Percentiles rank a stretch among this genome's conserved stretches.
Conservation (phyloP, 2,113 vertebrate species). For the Madoqua kirkii region DNA sequence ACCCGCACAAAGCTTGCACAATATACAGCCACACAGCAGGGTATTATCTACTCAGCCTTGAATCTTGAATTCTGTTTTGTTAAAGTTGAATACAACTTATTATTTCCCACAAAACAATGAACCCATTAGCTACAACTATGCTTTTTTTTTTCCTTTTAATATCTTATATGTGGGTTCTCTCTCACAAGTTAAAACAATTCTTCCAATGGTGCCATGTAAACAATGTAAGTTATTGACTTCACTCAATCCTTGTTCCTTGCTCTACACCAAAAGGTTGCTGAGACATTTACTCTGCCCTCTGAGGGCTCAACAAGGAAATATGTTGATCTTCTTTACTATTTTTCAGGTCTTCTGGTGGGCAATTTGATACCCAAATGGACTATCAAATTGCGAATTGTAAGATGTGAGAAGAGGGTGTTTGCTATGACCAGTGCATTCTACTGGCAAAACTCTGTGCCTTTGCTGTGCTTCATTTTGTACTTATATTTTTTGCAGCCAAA, state of each 20-base stretch:
- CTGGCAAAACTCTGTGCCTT: neutral
- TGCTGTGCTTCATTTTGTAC: neutral
- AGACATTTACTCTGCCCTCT: slow-evolving; percentile 62
- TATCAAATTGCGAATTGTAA: neutral
- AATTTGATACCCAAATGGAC: slow-evolving; percentile 42
- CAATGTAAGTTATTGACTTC: slow-evolving; percentile 69
- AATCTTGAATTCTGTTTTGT: slow-evolving; percentile 17
- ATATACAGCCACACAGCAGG: neutral
- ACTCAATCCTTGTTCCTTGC: slow-evolving; percentile 53
- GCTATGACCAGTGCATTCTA: neutral
- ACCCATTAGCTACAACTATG: neutral
- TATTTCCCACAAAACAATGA: slow-evolving; percentile 44
- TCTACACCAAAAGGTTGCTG: slow-evolving; percentile 35
- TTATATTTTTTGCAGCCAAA: neutral
- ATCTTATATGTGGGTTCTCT: neutral
- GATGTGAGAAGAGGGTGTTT: neutral
- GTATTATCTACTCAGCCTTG: neutral
- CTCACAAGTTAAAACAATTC: slow-evolving; percentile 65
- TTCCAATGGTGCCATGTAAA: slow-evolving; percentile 67
- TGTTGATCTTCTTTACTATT: slow-evolving; percentile 59
- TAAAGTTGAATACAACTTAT: slow-evolving; percentile 38
- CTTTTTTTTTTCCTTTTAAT: neutral
- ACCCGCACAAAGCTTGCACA: neutral
- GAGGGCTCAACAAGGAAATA: slow-evolving; percentile 54
- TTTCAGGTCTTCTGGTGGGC: slow-evolving; percentile 59